A percentile compares a stretch with the other conserved stretches of the same genome.
Evolutionary conservation across 2,113 vertebrate genomes (phyloP).

Genomic region (Alosa alosa): DNA sequence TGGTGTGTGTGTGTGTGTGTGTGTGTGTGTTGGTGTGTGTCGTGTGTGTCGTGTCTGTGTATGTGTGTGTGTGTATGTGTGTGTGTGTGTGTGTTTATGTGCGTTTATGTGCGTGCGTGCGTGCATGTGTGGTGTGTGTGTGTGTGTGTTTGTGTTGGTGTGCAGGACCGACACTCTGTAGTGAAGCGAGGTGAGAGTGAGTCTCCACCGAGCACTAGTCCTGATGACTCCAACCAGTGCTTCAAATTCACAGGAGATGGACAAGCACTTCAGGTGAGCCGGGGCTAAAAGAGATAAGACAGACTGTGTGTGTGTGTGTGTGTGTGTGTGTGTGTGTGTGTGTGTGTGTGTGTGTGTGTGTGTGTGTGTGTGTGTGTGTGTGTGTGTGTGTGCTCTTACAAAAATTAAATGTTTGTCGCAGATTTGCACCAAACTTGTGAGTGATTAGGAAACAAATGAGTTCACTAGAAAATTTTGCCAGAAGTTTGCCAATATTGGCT

Average conservation of each 20-base stretch:
- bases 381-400: not conserved
- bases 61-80: not conserved
- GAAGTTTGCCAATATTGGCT: too few species aligned
- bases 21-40: too few species aligned
- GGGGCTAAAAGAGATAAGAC: not conserved
- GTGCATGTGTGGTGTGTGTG: not conserved
- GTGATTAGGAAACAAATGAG: too few species aligned
- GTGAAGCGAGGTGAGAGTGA: conserved; percentile 74
- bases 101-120: not conserved
- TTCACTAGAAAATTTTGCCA: too few species aligned
- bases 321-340: not conserved
- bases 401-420: too few species aligned
- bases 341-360: not conserved
- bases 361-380: too few species aligned
- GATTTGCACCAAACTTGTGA: too few species aligned
- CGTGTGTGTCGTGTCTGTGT: not conserved
- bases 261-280: conserved; percentile 79
- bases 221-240: conserved; percentile 73
- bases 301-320: not conserved
- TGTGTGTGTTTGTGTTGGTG: not conserved
- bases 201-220: conserved; percentile 76
- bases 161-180: conserved; percentile 69
- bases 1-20: too few species aligned
- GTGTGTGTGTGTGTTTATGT: not conserved
- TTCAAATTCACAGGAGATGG: conserved; percentile 82